Evolutionary conservation across 2,888 invertebrate genomes (phyloP), one percentile per base, ranked within the genome.

Genomic region (Bellardia pandia): DNA sequence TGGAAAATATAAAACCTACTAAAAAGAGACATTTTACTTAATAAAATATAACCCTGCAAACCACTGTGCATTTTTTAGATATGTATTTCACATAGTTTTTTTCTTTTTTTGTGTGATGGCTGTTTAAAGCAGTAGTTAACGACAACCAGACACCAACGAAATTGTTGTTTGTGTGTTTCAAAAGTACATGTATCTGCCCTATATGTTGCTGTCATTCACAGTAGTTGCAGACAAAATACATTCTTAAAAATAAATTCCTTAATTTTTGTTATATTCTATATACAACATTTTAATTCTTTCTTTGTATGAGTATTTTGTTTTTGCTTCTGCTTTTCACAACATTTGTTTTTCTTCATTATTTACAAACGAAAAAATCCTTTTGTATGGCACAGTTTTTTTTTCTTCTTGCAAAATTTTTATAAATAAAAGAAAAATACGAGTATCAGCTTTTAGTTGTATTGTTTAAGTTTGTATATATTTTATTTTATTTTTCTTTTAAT

Each of bases 401-500:
- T 72, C 13, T 79, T 71, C 14, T 68, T 30, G 6, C 4, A 66
- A 66, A 14, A 53, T 71, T 58, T 58, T 3, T 42, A 48, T 72
- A n/a, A 5, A 72, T 64, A 64, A 56, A 14, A 42, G 14, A 2
- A 45, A 56, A 71, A 80, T 23, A 23, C 0, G 48, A 23, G 37
- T 66, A 66, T 23, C 14, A 42, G 48, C 37, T 58, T 56, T 74
- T 58, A 75, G 16, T 40, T 81, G 9, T 48, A 56, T 66, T 74
- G 64, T 72, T 45, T 56, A 37, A 56, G 13, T 74, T 66, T 66
- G 66, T 37, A 4, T 30, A 42, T 33, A 74, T 58, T 56, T 66
- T 45, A 6, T 69, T 69, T 48, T 53, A 30, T 23, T 82, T 48
- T 40, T 6, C 23, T 79, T 62, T 78, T 60, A 37, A 60, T 79